Evolutionary conservation across 2,888 invertebrate genomes (phyloP).

Genomic region (Spilosoma lubricipeda): DNA sequence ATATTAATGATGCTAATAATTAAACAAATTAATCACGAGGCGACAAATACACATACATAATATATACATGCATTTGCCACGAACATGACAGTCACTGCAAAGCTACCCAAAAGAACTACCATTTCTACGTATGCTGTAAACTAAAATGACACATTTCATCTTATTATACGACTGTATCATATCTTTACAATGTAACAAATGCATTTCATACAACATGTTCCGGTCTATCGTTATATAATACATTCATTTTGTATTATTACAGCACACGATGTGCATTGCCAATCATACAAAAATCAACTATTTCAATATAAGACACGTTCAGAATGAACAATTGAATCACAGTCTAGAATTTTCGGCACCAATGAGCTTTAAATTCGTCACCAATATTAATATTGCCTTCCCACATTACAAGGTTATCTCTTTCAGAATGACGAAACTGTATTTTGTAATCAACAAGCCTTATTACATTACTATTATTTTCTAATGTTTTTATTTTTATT

Average conservation of each 20-base stretch:
- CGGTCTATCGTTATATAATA: slow-evolving; percentile 63
- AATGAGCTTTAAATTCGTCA: slow-evolving; percentile 85
- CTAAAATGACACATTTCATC: slow-evolving; percentile 63
- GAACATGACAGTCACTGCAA: slow-evolving; percentile 66
- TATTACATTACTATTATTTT: slow-evolving; percentile 69
- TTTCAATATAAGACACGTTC: slow-evolving; percentile 87
- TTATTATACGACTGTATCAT: slow-evolving; percentile 57
- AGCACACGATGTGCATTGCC: slow-evolving; percentile 75
- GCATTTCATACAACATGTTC: slow-evolving; percentile 69
- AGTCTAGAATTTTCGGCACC: slow-evolving; percentile 86
- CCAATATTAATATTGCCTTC: slow-evolving; percentile 68
- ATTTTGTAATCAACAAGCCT: slow-evolving; percentile 73
- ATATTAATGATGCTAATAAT: slow-evolving; percentile 83
- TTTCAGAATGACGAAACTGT: slow-evolving; percentile 69
- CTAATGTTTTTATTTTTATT: slow-evolving; percentile 63
- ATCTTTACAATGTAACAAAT: slow-evolving; percentile 72
- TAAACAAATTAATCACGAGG: slow-evolving; percentile 59
- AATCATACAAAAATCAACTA: slow-evolving; percentile 84
- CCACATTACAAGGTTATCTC: slow-evolving; percentile 65
- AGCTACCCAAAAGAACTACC: slow-evolving; percentile 77
- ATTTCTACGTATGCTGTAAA: slow-evolving; percentile 72
- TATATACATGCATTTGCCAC: slow-evolving; percentile 62
- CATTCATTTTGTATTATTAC: slow-evolving; percentile 58
- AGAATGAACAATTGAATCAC: slow-evolving; percentile 86
- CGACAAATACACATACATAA: slow-evolving; percentile 61